Base-by-base conservation (phyloP, 2,113 vertebrate genomes). In the Rhizomys pruinosus region DNA sequence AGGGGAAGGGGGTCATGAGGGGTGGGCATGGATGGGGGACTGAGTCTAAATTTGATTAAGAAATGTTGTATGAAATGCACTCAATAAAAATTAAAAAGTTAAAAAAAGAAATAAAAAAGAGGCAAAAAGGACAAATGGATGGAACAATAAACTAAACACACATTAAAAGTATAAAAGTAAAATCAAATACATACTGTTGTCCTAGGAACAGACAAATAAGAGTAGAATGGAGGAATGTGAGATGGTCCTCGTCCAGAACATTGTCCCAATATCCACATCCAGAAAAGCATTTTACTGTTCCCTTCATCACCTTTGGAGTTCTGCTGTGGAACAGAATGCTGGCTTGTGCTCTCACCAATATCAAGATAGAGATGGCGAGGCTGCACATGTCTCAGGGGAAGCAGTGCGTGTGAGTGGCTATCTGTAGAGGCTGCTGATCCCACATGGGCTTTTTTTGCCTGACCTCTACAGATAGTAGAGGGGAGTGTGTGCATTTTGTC, bases 161-260 rank as follows among this genome's bases (percentile, higher is more conserved):
- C n/a, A n/a, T n/a, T n/a, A n/a, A n/a, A n/a, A n/a, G n/a, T n/a
- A n/a, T n/a, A n/a, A n/a, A n/a, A n/a, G n/a, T n/a, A n/a, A n/a
- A n/a, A n/a, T 37, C 29, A 73, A 27, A 71, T 74, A 87, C 59
- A 94, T 77, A 87, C 91, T 34, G 80, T 89, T 82, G 20, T 79
- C 63, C 47, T 68, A 63, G 47, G 78, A 72, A 68, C 4, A 72
- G 12, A 85, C 3, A 29, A 64, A 44, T 11, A 23, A 19, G 0
- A 20, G 16, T 55, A 34, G 15, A 59, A 32, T 29, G 34, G 4
- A 72, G 9, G 4, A 2, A 12, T 34, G 4, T 52, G 12, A 86
- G 32, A 80, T 80, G 8, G 7, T 63, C 82, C 76, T 39, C 61
- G 15, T 37, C 20, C 16, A 81, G 20, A 10, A 4, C 29, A 1